Conservation (phyloP, 2,888 invertebrate species). For the Drosophila prolongata region DNA sequence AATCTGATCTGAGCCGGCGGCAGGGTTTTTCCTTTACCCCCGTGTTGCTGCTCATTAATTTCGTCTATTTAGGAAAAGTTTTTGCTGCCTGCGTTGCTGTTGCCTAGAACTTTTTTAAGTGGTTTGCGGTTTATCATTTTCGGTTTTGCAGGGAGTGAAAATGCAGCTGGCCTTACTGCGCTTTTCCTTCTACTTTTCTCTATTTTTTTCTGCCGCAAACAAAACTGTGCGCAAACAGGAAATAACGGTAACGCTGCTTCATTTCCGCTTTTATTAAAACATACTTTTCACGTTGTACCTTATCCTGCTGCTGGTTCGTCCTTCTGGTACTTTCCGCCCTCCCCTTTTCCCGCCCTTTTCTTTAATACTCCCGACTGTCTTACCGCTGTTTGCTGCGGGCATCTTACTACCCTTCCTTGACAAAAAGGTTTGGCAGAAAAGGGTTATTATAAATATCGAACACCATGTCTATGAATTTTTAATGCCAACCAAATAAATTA, state of each 20-base stretch:
- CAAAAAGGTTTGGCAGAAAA: background rate
- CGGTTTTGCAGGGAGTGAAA: constrained; percentile 48
- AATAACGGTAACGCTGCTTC: constrained; percentile 80
- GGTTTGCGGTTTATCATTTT: constrained; percentile 73
- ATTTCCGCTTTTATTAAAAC: constrained; percentile 80
- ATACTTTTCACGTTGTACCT: constrained; percentile 76
- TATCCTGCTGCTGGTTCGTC: constrained; percentile 56
- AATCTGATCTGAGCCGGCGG: constrained; percentile 22
- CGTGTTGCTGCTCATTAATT: constrained; percentile 68
- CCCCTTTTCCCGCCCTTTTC: background rate
- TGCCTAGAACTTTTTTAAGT: constrained; percentile 66
- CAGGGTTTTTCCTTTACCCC: constrained; percentile 12
- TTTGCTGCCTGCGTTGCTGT: constrained; percentile 31
- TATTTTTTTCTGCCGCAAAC: constrained; percentile 49
- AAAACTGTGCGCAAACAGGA: constrained; percentile 75
- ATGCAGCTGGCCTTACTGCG: constrained; percentile 53
- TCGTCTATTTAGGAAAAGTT: constrained; percentile 69
- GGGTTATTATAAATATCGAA: no score
- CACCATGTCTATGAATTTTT: no score
- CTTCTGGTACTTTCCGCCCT: background rate
- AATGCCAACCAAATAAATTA: no score
- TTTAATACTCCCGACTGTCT: constrained; percentile 23
- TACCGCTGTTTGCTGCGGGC: constrained; percentile 28
- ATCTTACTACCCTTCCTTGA: constrained; percentile 28
- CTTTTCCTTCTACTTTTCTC: constrained; percentile 9